Evolutionary conservation across 2,797 vertebrate species (phyloP).

Genomic region (Pipistrellus pipistrellus): DNA sequence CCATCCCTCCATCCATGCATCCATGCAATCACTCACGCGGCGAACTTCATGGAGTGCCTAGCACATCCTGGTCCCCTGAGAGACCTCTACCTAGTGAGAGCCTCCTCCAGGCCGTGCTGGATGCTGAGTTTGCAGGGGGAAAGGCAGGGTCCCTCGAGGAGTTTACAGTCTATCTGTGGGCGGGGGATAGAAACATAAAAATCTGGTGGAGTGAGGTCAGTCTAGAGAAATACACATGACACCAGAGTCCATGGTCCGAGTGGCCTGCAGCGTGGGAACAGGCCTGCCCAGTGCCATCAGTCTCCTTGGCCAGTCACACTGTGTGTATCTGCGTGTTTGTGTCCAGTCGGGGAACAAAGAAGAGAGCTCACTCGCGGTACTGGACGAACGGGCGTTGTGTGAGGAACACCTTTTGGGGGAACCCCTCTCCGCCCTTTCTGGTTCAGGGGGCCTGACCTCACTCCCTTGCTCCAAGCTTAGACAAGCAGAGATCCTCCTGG

Average conservation of each 20-base stretch:
- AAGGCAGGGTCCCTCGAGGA: background rate
- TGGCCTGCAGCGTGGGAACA: fast-evolving
- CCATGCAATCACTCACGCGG: background rate
- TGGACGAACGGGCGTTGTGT: background rate
- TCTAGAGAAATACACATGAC: background rate
- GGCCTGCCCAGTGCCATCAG: background rate
- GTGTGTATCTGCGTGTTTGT: no score
- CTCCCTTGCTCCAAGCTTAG: background rate
- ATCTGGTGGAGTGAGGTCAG: background rate
- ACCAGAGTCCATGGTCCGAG: background rate
- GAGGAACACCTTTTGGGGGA: background rate
- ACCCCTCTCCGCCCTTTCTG: background rate
- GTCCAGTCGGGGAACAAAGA: background rate
- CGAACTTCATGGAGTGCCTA: background rate
- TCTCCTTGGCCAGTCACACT: background rate
- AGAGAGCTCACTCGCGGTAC: background rate
- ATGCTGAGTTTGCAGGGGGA: background rate
- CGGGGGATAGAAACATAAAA: background rate
- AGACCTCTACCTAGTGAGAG: background rate
- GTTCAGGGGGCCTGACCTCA: background rate
- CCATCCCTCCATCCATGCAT: background rate
- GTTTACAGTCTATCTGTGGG: background rate
- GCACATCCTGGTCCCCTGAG: background rate
- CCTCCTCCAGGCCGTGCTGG: background rate
- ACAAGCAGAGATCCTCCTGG: no score